Evolutionary conservation across 2,113 vertebrate genomes (phyloP).

Genomic region (Eulemur macaco): DNA sequence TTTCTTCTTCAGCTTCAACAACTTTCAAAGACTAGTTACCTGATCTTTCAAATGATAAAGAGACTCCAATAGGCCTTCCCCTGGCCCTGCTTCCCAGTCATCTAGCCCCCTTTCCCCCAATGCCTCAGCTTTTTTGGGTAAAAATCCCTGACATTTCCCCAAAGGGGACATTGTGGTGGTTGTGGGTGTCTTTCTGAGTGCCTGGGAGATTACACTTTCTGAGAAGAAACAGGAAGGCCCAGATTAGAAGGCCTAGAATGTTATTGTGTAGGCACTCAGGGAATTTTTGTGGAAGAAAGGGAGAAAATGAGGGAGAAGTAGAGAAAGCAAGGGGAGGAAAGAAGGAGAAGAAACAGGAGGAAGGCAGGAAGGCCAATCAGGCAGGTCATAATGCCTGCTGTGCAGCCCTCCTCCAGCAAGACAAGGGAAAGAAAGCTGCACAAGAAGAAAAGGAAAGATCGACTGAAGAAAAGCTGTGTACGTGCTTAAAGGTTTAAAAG

Average conservation of each 20-base stretch:
- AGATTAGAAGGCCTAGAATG: neutral
- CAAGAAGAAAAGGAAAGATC: neutral
- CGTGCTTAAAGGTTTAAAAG: neutral
- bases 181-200: neutral
- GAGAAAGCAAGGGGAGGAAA: neutral
- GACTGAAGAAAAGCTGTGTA: neutral
- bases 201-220: neutral
- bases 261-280: neutral
- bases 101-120: neutral
- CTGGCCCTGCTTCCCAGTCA: neutral
- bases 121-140: neutral
- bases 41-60: neutral
- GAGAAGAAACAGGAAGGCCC: neutral
- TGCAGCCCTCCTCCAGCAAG: neutral
- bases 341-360: neutral
- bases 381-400: neutral
- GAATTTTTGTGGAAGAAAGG: neutral
- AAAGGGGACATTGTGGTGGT: neutral
- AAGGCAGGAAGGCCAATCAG: neutral
- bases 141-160: slow-evolving; percentile 7
- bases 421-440: neutral
- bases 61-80: neutral
- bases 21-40: neutral
- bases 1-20: neutral
- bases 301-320: neutral